Base-by-base conservation (phyloP, 2,888 invertebrate genomes). In the Caprella mutica region DNA sequence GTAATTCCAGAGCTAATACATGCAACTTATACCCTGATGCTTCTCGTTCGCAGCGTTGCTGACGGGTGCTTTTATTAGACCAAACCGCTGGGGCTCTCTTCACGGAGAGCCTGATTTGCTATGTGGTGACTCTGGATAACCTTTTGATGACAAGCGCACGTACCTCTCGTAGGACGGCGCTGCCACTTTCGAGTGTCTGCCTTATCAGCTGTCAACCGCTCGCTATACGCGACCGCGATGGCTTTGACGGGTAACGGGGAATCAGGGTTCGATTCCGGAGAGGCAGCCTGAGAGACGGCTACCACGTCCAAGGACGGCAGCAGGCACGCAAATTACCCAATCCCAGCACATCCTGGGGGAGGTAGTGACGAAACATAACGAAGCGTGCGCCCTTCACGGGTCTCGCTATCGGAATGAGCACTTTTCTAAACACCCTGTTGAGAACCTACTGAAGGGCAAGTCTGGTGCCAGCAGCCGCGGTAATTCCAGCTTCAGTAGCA, bases 381-480 rank as follows among this genome's bases (percentile, higher is more conserved):
- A 78, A 77, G 75, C 76, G 74, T 76, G 77, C 76, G 77, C 77
- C 77, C 71, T 75, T 70, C 72, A 75, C n/a, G n/a, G 76, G 74
- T 74, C 74, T 73, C 72, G 76, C 75, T 74, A 77, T 77, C 72
- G 77, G 76, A 78, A 77, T 77, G 75, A 73, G 71, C 68, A 74
- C 74, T 76, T 73, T 75, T n/a, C 72, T 76, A 77, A 77, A 77
- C 73, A 74, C 74, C 74, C 76, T 78, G 77, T 77, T 77, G 76
- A 78, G 77, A 74, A 80, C 72, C 78, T 72, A 80, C 77, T 77
- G 76, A 77, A 79, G 78, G 79, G 79, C 77, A 80, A 80, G 78
- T 79, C 79, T 78, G 77, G 78, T 80, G 81, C 80, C 80, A 81
- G 79, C 80, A 80, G 80, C 79, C 78, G 79, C 80, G 79, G 80